Conservation (phyloP, 2,113 vertebrate genomes). For the Plectropomus leopardus region DNA sequence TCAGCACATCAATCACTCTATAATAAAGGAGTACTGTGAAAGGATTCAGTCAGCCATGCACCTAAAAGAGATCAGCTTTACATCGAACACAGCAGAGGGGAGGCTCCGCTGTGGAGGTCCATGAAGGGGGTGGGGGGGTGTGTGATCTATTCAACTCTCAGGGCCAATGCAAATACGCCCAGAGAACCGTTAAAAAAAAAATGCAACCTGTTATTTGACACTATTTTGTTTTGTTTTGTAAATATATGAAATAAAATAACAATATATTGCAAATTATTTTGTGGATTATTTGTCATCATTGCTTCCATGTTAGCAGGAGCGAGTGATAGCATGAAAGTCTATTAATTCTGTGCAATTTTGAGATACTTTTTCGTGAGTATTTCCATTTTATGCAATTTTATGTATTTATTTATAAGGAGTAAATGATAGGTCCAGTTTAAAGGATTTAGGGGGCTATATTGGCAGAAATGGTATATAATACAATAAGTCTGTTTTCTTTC, state of each 20-base stretch:
- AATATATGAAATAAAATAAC: conserved; percentile 67
- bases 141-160: conserved; percentile 47
- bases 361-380: background rate
- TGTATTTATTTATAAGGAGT: background rate
- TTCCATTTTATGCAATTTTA: background rate
- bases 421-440: no score
- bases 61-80: conserved; percentile 42
- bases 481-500: no score
- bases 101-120: conserved; percentile 17
- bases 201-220: conserved; percentile 40
- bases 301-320: background rate
- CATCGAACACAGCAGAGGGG: conserved; percentile 29
- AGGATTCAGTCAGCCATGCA: conserved; percentile 58
- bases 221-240: conserved; percentile 57
- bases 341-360: background rate
- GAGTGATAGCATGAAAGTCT: no score
- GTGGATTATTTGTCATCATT: conserved; percentile 16
- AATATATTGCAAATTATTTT: conserved; percentile 14
- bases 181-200: background rate
- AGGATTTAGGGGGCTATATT: no score
- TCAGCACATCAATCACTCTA: conserved; percentile 46
- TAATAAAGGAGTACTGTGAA: conserved; percentile 61
- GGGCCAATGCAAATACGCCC: conserved; percentile 40
- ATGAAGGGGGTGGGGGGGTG: background rate
- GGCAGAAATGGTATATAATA: no score